These are phyloP conservation scores for Leptobrachium leishanense DNA, from an alignment of 2,113 vertebrate species.

Conservation along the genomic window DNA sequence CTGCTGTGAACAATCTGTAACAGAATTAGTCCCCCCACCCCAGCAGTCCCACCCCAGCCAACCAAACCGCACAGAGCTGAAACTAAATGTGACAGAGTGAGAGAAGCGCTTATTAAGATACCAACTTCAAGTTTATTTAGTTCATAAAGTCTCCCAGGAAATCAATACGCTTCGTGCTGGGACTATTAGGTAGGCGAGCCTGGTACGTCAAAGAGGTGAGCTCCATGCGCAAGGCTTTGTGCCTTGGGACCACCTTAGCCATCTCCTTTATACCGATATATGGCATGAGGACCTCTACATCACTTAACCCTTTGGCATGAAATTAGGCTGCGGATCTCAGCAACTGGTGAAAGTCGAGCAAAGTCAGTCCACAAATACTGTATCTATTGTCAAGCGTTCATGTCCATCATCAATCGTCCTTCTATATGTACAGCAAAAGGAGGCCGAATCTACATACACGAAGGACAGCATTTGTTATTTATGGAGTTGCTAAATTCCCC, in stretches of 20 bases:
- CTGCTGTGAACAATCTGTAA: constrained; percentile 88
- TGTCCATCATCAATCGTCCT: no score
- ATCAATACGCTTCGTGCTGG: constrained; percentile 81
- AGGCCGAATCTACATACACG: no score
- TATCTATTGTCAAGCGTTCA: no score
- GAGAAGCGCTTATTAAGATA: constrained; percentile 86
- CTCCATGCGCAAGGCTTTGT: constrained; percentile 67
- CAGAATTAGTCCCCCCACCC: constrained; percentile 68
- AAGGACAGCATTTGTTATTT: no score
- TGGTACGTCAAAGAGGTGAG: constrained; percentile 80
- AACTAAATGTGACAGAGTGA: constrained; percentile 85
- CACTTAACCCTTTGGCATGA: no score
- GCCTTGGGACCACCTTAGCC: constrained; percentile 33
- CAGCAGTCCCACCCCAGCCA: constrained; percentile 46
- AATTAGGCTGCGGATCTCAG: no score
- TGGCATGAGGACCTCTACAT: no score
- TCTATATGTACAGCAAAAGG: no score
- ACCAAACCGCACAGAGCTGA: constrained; percentile 75
- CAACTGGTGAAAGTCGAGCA: no score
- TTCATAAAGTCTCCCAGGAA: constrained; percentile 85
- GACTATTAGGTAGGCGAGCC: constrained; percentile 83
- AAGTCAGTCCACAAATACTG: no score
- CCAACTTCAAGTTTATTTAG: constrained; percentile 87
- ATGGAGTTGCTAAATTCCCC: no score
- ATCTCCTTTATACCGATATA: not conserved